These are phyloP conservation scores for Porites lutea DNA, from an alignment of 64 coral and sea anemone genomes.

Conservation along the genomic window DNA sequence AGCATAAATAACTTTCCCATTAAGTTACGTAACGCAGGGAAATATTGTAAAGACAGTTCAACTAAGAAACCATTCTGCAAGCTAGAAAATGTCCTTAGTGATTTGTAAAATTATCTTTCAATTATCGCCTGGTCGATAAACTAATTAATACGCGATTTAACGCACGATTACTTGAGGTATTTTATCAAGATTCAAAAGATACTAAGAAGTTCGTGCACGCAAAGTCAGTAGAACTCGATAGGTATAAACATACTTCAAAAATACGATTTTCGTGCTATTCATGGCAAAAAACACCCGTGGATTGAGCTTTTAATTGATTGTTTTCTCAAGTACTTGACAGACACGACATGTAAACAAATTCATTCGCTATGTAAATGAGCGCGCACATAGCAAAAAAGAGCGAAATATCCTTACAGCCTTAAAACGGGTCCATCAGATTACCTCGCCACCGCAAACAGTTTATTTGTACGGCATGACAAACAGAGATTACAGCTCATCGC, in stretches of 20 bases:
- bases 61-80: background rate
- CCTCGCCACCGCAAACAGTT: background rate
- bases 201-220: background rate
- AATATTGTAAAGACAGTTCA: background rate
- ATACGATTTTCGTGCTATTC: background rate
- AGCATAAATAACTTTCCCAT: background rate
- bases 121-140: background rate
- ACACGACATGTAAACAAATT: slow-evolving; percentile 28
- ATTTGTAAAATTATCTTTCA: slow-evolving; percentile 10
- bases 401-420: background rate
- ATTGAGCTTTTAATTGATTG: slow-evolving; percentile 12
- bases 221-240: background rate
- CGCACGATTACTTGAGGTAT: background rate
- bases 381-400: background rate
- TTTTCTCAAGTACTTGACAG: slow-evolving; percentile 17
- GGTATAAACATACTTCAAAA: background rate
- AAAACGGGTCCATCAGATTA: background rate
- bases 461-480: background rate
- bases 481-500: slow-evolving; percentile 1
- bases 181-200: background rate
- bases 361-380: background rate
- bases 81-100: background rate
- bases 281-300: background rate
- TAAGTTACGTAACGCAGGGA: background rate
- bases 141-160: slow-evolving; percentile 13